phyloP scores from a whole-genome alignment of 2,888 invertebrate genomes.

The Ecliptopera silaceata region DNA sequence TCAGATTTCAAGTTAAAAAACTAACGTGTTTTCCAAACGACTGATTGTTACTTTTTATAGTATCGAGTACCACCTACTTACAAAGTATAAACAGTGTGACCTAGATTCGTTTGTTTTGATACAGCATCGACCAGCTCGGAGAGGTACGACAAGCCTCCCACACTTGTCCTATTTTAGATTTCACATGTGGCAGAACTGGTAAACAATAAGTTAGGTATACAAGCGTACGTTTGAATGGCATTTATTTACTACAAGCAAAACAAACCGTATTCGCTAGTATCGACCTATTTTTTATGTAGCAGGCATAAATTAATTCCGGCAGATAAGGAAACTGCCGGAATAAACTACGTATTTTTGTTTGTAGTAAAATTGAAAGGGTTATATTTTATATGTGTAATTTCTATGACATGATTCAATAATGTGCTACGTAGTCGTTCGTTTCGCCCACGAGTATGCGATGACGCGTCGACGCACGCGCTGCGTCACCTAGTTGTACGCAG shows the following conservation, averaged over 20 bases:
- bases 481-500: constrained; percentile 36
- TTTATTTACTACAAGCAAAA: constrained; percentile 21
- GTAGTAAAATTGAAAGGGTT: background rate
- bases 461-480: constrained; percentile 39
- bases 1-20: constrained; percentile 16
- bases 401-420: constrained; percentile 14
- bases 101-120: constrained; percentile 69
- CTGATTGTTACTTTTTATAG: background rate
- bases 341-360: background rate
- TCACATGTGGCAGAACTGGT: constrained; percentile 60
- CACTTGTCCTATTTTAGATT: constrained; percentile 72
- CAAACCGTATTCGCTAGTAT: constrained; percentile 14
- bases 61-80: background rate
- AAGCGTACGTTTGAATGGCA: constrained; percentile 30
- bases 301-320: background rate
- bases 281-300: constrained; percentile 1
- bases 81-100: constrained; percentile 43
- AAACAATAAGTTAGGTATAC: constrained; percentile 45
- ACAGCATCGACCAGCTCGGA: constrained; percentile 41
- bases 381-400: constrained; percentile 10
- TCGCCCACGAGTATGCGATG: constrained; percentile 31
- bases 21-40: constrained; percentile 11
- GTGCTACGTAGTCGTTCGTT: constrained; percentile 14
- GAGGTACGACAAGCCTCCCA: constrained; percentile 63
- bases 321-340: background rate